phyloP scores from a whole-genome alignment of 2,797 vertebrate genomes.

The Macroramphosus scolopax region DNA sequence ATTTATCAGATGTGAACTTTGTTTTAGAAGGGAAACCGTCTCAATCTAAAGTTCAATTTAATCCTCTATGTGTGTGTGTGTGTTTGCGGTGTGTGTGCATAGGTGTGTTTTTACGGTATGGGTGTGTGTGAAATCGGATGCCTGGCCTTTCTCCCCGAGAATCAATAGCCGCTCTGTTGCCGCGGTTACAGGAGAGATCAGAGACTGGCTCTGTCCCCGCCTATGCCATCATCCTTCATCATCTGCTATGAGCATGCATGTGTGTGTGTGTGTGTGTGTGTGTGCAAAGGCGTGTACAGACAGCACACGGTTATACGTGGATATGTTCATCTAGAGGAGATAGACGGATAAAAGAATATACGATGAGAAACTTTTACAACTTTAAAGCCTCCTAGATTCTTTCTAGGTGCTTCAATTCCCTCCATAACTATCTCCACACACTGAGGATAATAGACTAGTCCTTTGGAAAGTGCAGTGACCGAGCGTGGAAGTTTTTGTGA shows the following conservation, averaged over 20 bases:
- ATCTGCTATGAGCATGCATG: slow-evolving; percentile 45
- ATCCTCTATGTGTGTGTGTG: slow-evolving; percentile 1
- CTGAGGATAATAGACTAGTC: slow-evolving; percentile 51
- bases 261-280: slow-evolving; percentile 6
- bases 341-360: slow-evolving; percentile 23
- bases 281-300: not conserved
- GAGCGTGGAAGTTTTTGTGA: slow-evolving; percentile 43
- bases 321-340: not conserved
- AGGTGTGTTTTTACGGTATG: slow-evolving; percentile 28
- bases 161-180: slow-evolving; percentile 81
- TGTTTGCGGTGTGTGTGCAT: slow-evolving; percentile 24
- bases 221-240: slow-evolving; percentile 69
- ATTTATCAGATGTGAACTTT: slow-evolving; percentile 25
- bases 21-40: slow-evolving; percentile 7
- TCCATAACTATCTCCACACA: slow-evolving; percentile 42
- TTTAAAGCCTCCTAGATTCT: slow-evolving; percentile 51
- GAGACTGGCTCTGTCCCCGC: slow-evolving; percentile 73
- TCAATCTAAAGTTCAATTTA: slow-evolving; percentile 17
- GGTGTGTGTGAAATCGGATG: slow-evolving; percentile 54
- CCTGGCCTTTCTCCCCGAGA: slow-evolving; percentile 67
- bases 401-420: slow-evolving; percentile 48
- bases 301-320: not conserved
- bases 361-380: slow-evolving; percentile 46
- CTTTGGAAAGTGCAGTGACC: slow-evolving; percentile 37
- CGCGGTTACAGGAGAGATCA: slow-evolving; percentile 75